Conservation (phyloP, 2,797 vertebrate genomes). For the Loris lydekkerianus region DNA sequence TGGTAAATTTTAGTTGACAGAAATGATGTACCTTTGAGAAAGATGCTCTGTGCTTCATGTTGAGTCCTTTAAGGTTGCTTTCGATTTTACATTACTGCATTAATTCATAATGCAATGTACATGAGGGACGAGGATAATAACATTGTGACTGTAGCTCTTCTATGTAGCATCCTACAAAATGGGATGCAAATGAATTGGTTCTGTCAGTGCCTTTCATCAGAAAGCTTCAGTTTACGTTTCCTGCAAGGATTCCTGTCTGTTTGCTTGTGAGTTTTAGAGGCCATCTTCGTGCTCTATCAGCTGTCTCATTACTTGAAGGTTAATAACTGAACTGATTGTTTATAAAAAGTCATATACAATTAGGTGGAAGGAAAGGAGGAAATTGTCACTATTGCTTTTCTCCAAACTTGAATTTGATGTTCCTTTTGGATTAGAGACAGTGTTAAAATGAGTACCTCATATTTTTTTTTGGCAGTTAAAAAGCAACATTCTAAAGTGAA, state of each 20-base stretch:
- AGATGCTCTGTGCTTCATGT: not conserved
- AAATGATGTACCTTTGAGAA: not conserved
- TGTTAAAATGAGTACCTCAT: conserved; percentile 48
- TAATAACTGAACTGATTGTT: conserved; percentile 64
- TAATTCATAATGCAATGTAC: conserved; percentile 55
- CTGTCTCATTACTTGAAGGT: conserved; percentile 35
- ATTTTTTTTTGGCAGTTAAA: not conserved
- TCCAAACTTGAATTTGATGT: conserved; percentile 65
- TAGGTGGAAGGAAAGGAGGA: conserved; percentile 30
- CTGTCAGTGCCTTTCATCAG: not conserved
- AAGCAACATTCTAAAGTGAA: conserved; percentile 50
- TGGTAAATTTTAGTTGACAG: not conserved
- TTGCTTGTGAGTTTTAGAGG: not conserved
- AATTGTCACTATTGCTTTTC: conserved; percentile 55
- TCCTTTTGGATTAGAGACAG: conserved; percentile 34
- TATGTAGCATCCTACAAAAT: conserved; percentile 35
- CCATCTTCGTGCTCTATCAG: not conserved
- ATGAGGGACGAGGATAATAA: conserved; percentile 32
- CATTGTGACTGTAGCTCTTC: not conserved
- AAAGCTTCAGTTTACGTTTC: not conserved
- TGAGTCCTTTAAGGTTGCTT: not conserved
- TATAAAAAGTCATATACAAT: not conserved
- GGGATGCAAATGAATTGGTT: conserved; percentile 58
- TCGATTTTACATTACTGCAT: not conserved
- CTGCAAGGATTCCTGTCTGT: not conserved